Evolutionary conservation across 2,888 invertebrate genomes (phyloP).

Genomic region (Choristoneura rosaceana): DNA sequence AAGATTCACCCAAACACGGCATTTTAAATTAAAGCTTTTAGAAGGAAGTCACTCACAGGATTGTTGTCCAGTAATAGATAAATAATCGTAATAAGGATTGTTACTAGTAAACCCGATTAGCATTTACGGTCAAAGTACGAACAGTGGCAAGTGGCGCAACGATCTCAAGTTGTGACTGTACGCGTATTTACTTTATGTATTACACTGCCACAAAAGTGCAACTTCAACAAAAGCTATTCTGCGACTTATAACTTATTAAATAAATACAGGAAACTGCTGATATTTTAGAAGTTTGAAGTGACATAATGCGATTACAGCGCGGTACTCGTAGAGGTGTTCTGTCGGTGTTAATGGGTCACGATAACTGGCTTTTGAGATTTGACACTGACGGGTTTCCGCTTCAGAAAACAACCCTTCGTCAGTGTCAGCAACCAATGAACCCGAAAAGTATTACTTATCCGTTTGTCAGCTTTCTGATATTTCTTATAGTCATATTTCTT

Average conservation of each 20-base stretch:
- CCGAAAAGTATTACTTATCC: conserved; percentile 18
- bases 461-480: not conserved
- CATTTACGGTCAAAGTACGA: too few relatives aligned
- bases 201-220: not conserved
- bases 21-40: too few relatives aligned
- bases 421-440: conserved; percentile 27
- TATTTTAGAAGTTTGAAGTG: not conserved
- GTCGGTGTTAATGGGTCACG: conserved; percentile 21
- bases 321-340: not conserved
- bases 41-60: too few relatives aligned
- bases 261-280: conserved; percentile 3
- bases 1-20: too few relatives aligned
- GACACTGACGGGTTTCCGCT: conserved; percentile 35
- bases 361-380: conserved; percentile 31
- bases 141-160: too few relatives aligned
- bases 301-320: not conserved
- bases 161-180: too few relatives aligned
- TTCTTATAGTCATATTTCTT: not conserved
- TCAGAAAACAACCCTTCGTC: conserved; percentile 31
- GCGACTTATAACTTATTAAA: not conserved
- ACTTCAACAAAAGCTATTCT: not conserved
- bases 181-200: not conserved
- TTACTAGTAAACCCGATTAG: too few relatives aligned
- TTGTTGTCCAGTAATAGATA: too few relatives aligned
- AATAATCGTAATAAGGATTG: too few relatives aligned